Evolutionary conservation across 2,888 invertebrate genomes (phyloP).

Genomic region (Platycnemis pennipes): DNA sequence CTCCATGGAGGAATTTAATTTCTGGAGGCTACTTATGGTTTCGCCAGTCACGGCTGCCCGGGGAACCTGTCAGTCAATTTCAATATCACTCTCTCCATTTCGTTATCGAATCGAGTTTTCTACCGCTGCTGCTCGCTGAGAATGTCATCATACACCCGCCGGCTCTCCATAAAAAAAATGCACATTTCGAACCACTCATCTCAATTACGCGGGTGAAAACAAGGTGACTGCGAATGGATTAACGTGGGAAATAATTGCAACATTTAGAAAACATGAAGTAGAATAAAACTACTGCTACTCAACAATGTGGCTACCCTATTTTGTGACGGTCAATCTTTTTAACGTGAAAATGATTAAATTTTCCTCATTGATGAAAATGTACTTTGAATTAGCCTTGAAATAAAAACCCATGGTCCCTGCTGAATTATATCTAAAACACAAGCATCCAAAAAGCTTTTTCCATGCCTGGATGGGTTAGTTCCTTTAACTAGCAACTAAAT

Average conservation of each 20-base stretch:
- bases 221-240: not conserved
- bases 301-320: too few relatives aligned
- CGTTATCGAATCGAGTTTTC: constrained; percentile 13
- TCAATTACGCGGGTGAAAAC: not conserved
- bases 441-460: too few relatives aligned
- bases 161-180: not conserved
- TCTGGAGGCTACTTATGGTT: not conserved
- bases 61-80: not conserved
- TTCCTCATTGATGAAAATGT: too few relatives aligned
- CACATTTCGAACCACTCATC: not conserved
- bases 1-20: constrained; percentile 8
- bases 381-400: too few relatives aligned
- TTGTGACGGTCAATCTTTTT: too few relatives aligned
- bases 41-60: not conserved
- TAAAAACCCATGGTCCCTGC: too few relatives aligned
- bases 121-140: not conserved
- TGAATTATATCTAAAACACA: too few relatives aligned
- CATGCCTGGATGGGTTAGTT: too few relatives aligned
- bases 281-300: too few relatives aligned
- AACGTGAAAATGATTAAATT: too few relatives aligned
- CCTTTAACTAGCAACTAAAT: too few relatives aligned
- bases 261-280: too few relatives aligned
- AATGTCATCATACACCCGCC: not conserved
- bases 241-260: not conserved
- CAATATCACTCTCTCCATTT: not conserved